phyloP scores from a whole-genome alignment of 2,113 vertebrate genomes.

The Theristicus caerulescens region DNA sequence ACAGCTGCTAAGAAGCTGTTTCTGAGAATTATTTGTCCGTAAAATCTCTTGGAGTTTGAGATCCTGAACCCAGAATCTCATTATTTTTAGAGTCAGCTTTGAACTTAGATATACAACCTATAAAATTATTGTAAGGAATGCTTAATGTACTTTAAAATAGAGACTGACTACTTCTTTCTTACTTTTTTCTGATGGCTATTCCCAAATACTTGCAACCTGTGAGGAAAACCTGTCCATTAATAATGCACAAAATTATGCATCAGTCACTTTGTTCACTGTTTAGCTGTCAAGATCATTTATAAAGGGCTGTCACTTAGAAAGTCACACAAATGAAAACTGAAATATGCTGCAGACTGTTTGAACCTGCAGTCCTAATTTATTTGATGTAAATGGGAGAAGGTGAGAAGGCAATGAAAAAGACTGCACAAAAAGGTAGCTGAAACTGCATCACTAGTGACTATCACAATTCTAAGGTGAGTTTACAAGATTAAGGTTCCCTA shows the following conservation, averaged over 20 bases:
- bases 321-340: not conserved
- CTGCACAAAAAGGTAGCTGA: not conserved
- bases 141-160: not conserved
- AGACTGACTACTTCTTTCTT: not conserved
- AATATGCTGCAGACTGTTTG: not conserved
- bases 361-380: not conserved
- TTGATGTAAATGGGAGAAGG: not conserved
- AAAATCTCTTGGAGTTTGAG: not conserved
- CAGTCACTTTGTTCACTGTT: not conserved
- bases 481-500: not conserved
- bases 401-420: not conserved
- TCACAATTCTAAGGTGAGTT: not conserved
- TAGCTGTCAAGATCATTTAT: not conserved
- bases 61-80: not conserved
- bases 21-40: not conserved
- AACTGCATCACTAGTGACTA: not conserved
- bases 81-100: constrained; percentile 26
- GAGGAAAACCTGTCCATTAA: not conserved
- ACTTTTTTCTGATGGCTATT: not conserved
- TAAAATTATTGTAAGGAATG: not conserved
- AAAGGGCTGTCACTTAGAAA: not conserved
- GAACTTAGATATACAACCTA: not conserved
- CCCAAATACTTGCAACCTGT: not conserved
- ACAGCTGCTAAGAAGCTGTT: not conserved
- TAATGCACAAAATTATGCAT: not conserved